phyloP scores from a whole-genome alignment of 2,113 vertebrate genomes.

The Crocuta crocuta region DNA sequence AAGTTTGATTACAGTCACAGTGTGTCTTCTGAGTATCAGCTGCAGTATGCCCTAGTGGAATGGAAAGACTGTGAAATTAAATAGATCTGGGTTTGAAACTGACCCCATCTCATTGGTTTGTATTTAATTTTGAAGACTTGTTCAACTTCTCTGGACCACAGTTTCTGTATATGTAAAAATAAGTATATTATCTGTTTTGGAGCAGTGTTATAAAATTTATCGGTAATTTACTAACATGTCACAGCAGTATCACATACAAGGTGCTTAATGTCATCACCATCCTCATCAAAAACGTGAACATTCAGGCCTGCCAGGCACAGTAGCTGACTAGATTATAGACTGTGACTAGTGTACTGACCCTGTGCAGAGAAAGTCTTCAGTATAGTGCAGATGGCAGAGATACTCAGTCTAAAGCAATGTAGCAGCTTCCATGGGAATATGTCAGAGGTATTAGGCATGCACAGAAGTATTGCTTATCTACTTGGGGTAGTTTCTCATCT shows the following conservation, averaged over 20 bases:
- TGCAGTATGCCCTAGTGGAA: neutral
- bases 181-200: neutral
- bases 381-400: neutral
- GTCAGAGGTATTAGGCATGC: rapidly evolving
- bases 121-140: neutral
- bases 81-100: neutral
- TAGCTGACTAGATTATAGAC: neutral
- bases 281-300: neutral
- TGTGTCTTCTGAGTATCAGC: neutral
- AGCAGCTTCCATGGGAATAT: neutral
- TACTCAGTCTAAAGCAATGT: neutral
- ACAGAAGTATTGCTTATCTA: neutral
- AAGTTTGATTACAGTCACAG: neutral
- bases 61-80: neutral
- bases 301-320: neutral
- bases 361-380: neutral
- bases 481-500: neutral
- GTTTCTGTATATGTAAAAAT: neutral
- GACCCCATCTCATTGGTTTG: neutral
- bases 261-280: neutral
- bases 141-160: neutral
- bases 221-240: neutral
- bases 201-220: neutral
- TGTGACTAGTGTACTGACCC: neutral
- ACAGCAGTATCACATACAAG: neutral